A percentile compares a stretch with the other conserved stretches of the same genome.
Evolutionary conservation across 2,888 invertebrate species (phyloP).

Genomic region (Epirrhoe alternata): DNA sequence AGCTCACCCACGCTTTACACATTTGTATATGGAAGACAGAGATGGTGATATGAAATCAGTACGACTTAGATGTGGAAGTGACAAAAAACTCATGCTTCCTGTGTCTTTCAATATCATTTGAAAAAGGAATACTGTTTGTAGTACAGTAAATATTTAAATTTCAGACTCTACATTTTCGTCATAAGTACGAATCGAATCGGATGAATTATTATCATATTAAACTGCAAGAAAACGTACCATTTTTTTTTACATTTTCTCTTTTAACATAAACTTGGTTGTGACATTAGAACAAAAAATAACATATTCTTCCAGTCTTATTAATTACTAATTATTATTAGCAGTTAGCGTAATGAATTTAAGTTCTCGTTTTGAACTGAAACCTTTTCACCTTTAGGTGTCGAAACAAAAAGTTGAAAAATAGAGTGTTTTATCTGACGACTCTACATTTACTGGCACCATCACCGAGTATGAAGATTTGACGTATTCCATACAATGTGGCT

Average conservation of each 20-base stretch:
- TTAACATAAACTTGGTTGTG: too few relatives aligned
- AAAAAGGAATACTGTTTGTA: slow-evolving; percentile 77
- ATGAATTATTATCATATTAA: neutral
- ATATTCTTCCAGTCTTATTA: too few relatives aligned
- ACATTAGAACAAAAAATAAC: too few relatives aligned
- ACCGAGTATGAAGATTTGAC: slow-evolving; percentile 79
- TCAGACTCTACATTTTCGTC: slow-evolving; percentile 44
- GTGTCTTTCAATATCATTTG: slow-evolving; percentile 85
- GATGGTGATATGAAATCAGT: slow-evolving; percentile 59
- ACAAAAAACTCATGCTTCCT: slow-evolving; percentile 84
- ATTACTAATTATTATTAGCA: too few relatives aligned
- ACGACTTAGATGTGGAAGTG: slow-evolving; percentile 78
- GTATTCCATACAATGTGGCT: slow-evolving; percentile 84
- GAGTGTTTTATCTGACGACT: slow-evolving; percentile 39
- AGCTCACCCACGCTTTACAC: slow-evolving; percentile 51
- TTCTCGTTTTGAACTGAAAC: too few relatives aligned
- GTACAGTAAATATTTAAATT: slow-evolving; percentile 54
- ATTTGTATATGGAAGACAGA: slow-evolving; percentile 47
- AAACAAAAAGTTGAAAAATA: neutral
- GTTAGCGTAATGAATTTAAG: too few relatives aligned
- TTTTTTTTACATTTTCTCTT: too few relatives aligned
- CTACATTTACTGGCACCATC: slow-evolving; percentile 57
- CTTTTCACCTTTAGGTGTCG: too few relatives aligned
- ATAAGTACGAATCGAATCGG: neutral
- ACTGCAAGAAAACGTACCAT: too few relatives aligned